These are phyloP conservation scores for Cheilosia grossa DNA, from an alignment of 2,888 invertebrate species.

Conservation along the genomic window DNA sequence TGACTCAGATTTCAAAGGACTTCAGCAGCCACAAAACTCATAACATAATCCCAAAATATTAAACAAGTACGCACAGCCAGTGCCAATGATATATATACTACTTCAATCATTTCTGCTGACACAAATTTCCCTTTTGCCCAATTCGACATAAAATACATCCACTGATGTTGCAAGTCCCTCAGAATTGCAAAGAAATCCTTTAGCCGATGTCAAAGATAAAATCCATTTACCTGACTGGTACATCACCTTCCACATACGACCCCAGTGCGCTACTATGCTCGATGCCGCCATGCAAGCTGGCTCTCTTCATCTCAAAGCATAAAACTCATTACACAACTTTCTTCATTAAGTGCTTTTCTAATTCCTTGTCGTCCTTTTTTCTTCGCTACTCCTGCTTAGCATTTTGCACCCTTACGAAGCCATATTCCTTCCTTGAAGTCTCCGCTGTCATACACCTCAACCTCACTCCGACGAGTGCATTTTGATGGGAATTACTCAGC, in stretches of 20 bases:
- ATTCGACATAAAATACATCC: conserved; percentile 35
- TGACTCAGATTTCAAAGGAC: too few relatives aligned
- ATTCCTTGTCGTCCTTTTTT: conserved; percentile 58
- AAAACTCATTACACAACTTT: conserved; percentile 75
- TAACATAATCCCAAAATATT: too few relatives aligned
- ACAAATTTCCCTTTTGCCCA: conserved; percentile 17
- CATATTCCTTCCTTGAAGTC: conserved; percentile 55
- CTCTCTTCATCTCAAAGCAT: conserved; percentile 33
- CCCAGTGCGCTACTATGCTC: neutral
- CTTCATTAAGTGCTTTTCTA: conserved; percentile 74
- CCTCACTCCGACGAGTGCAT: conserved; percentile 63
- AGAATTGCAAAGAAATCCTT: conserved; percentile 26
- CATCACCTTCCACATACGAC: conserved; percentile 48
- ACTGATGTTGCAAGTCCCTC: conserved; percentile 24
- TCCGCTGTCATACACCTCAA: conserved; percentile 54
- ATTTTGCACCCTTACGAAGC: conserved; percentile 49
- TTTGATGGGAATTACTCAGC: conserved; percentile 74
- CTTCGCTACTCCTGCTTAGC: conserved; percentile 10
- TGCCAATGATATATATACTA: too few relatives aligned
- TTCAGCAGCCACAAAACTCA: too few relatives aligned
- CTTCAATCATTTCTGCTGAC: conserved; percentile 36
- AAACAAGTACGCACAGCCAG: too few relatives aligned
- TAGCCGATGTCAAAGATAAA: conserved; percentile 65
- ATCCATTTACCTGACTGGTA: conserved; percentile 58
- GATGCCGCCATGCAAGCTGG: conserved; percentile 17